Evolutionary conservation across 2,888 invertebrate genomes (phyloP), one percentile per base, ranked within the genome.

Genomic region (Eulithis prunata): DNA sequence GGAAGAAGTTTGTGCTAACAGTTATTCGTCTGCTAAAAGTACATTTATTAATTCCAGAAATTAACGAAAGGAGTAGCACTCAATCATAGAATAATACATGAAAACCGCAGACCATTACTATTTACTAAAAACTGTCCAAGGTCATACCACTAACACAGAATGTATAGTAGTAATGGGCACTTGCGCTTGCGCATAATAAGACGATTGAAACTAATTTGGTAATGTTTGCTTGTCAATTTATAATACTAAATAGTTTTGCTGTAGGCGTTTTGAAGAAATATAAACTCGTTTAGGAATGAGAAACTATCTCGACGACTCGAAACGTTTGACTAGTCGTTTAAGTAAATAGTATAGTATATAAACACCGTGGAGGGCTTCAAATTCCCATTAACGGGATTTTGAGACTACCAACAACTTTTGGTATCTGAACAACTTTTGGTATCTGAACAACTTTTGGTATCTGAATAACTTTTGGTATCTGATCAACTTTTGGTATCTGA

Each of bases 191-290:
- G 36, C 38, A 53, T 53, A 36, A 36, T 53, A 32, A 32, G 12
- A 11, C 13, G 13, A 36, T 13, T 59, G 51, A 59, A 59, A 51
- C 59, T 11, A 56, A 64, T 64, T 64, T 51, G 59, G 64, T 45
- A 59, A 54, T 59, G 56, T 56, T 59, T 54, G 45, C 41, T 14
- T 45, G 51, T 59, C 45, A 55, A 51, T 59, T 54, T 53, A 55
- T 47, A 13, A 46, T 45, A 21, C n/a, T 32, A 38, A 54, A 36
- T 14, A 32, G 53, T 21, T 21, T 49, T 13, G 53, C 38, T 38
- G 6, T n/a, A 53, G 53, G 53, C 53, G 38, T 7, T 53, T 53
- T 53, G 53, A 53, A 13, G 53, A 53, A 53, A 53, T 53, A 21
- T 4, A 49, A 21, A 49, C 49, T 49, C 21, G 49, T 49, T 49